Percentiles rank a stretch among this genome's conserved stretches.
Evolutionary conservation across 2,113 vertebrate genomes (phyloP).

Genomic region (Sisor rabdophorus): DNA sequence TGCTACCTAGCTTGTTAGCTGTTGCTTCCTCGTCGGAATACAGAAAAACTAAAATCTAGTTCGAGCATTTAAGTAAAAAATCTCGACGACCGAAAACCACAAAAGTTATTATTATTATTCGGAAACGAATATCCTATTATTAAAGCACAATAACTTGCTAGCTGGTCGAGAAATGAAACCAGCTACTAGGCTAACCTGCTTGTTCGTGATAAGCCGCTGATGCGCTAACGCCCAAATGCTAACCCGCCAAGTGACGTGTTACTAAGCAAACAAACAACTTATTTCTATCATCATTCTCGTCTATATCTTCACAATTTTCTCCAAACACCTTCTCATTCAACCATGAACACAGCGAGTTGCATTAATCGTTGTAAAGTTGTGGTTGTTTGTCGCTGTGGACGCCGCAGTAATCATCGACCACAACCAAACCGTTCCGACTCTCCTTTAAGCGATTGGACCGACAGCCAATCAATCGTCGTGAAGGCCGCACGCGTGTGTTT

Average conservation of each 20-base stretch:
- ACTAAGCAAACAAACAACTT: slow-evolving; percentile 22
- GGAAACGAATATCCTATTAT: not conserved
- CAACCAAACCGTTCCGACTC: slow-evolving; percentile 63
- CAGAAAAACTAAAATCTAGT: slow-evolving; percentile 6
- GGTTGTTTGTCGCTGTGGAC: slow-evolving; percentile 35
- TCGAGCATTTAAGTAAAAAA: not conserved
- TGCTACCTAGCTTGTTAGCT: slow-evolving; percentile 28
- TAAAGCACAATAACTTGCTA: slow-evolving; percentile 24
- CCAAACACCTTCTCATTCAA: not conserved
- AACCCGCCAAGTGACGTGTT: slow-evolving; percentile 34
- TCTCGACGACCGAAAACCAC: not conserved
- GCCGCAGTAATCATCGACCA: slow-evolving; percentile 47
- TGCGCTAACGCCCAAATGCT: slow-evolving; percentile 37
- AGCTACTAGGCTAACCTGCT: slow-evolving; percentile 48
- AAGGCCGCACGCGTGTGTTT: slow-evolving; percentile 35
- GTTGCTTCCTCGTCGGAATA: not conserved
- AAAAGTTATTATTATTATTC: not conserved
- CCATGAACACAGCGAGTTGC: not conserved
- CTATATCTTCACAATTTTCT: not conserved
- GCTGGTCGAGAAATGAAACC: slow-evolving; percentile 34
- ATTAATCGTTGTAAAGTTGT: slow-evolving; percentile 16
- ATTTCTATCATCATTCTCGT: not conserved
- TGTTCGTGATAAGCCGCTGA: not conserved
- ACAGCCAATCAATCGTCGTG: slow-evolving; percentile 54
- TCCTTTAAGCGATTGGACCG: slow-evolving; percentile 42